Conservation (phyloP, 2,888 invertebrate genomes). For the Schizotus pectinicornis region DNA sequence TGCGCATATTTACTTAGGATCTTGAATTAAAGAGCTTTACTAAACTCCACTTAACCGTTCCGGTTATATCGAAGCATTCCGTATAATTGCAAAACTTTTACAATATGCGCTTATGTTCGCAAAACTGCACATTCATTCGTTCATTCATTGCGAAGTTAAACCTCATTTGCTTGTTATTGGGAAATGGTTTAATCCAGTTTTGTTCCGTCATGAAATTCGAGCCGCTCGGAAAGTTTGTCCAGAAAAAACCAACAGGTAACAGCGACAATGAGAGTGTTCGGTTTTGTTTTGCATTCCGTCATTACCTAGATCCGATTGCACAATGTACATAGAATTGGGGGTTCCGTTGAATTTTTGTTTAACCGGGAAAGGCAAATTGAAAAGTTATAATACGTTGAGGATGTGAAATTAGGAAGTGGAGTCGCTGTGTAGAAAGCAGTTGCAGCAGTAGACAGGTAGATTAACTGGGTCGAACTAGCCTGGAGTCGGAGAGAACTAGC, state of each 20-base stretch:
- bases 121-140: conserved; percentile 17
- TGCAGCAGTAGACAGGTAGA: conserved; percentile 20
- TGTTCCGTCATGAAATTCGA: conserved; percentile 5
- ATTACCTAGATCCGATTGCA: too few species aligned
- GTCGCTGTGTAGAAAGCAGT: conserved; percentile 19
- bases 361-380: conserved; percentile 5
- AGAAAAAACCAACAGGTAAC: conserved; percentile 2
- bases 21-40: conserved; percentile 26
- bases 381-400: conserved; percentile 21
- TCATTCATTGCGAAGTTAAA: conserved; percentile 15
- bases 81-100: conserved; percentile 27
- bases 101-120: conserved; percentile 23
- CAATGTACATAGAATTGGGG: too few species aligned
- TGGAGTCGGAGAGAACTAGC: conserved; percentile 8
- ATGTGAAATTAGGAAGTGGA: conserved; percentile 20
- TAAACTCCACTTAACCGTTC: conserved; percentile 22
- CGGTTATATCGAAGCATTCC: conserved; percentile 16
- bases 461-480: conserved; percentile 15
- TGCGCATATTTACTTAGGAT: conserved; percentile 19
- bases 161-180: conserved; percentile 10
- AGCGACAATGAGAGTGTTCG: neutral
- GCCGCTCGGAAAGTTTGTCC: neutral
- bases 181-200: conserved; percentile 7
- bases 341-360: too few species aligned
- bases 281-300: too few species aligned